These are phyloP conservation scores for Macroramphosus scolopax DNA, from an alignment of 2,797 vertebrate genomes.

Conservation along the genomic window DNA sequence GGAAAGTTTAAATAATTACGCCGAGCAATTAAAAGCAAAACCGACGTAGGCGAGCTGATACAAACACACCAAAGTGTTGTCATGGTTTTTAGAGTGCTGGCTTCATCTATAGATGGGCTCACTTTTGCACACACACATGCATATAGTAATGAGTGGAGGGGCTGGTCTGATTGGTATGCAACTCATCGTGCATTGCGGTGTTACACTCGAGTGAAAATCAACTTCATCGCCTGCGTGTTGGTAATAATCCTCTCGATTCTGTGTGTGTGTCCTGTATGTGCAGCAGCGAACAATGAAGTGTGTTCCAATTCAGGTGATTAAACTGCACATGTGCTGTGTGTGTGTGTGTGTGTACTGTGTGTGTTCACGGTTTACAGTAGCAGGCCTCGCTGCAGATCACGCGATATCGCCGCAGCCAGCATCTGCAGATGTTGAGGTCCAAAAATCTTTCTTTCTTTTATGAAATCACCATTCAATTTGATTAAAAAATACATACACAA, in stretches of 20 bases:
- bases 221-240: constrained; percentile 7
- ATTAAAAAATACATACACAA: background rate
- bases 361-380: constrained; percentile 22
- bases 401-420: constrained; percentile 51
- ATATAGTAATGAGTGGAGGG: constrained; percentile 14
- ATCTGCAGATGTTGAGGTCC: constrained; percentile 38
- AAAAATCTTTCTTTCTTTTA: constrained; percentile 23
- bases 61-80: background rate
- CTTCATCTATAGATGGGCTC: too few species aligned
- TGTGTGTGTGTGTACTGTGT: constrained; percentile 4
- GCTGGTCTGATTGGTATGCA: constrained; percentile 61
- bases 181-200: constrained; percentile 50
- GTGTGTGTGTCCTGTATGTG: background rate
- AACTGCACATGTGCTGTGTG: constrained; percentile 3
- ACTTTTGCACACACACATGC: constrained; percentile 10
- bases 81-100: too few species aligned
- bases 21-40: background rate
- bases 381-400: constrained; percentile 52
- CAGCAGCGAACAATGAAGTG: background rate
- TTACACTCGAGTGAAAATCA: constrained; percentile 25
- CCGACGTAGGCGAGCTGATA: background rate
- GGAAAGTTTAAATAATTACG: background rate
- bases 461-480: constrained; percentile 8
- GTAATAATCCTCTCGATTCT: too few species aligned
- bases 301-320: constrained; percentile 27